Evolutionary conservation across 1,140 invertebrate genomes (phyloP).

Genomic region (Diuraphis noxia): DNA sequence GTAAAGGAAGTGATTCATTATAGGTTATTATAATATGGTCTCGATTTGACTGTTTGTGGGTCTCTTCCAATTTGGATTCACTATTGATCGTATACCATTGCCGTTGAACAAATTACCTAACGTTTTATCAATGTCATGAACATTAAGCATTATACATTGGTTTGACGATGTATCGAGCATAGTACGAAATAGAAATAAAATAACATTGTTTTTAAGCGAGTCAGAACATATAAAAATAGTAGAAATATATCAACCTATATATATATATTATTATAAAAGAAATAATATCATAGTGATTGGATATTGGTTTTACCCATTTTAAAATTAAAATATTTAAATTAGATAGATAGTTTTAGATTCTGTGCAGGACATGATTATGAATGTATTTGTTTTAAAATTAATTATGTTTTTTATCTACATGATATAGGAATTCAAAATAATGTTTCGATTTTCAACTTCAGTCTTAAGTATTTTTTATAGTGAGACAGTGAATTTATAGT

Average conservation of each 20-base stretch:
- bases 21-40: conserved; percentile 11
- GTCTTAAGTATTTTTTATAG: too few species aligned
- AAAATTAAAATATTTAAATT: background rate
- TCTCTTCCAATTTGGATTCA: conserved; percentile 7
- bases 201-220: background rate
- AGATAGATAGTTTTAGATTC: background rate
- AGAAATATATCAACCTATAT: too few species aligned
- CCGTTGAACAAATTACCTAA: conserved; percentile 29
- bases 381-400: too few species aligned
- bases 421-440: too few species aligned
- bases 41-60: conserved; percentile 16
- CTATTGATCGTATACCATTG: conserved; percentile 22
- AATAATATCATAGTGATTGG: background rate
- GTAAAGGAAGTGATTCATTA: background rate
- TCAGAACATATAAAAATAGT: background rate
- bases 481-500: too few species aligned
- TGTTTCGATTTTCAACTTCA: too few species aligned
- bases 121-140: conserved; percentile 28
- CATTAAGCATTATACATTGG: background rate
- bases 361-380: too few species aligned
- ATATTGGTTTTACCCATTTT: background rate
- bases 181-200: background rate
- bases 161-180: conserved; percentile 5
- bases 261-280: background rate
- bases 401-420: too few species aligned